Percentiles rank a stretch among this genome's conserved stretches.
Evolutionary conservation across 2,113 vertebrate species (phyloP).

Genomic region (Urocitellus parryii): DNA sequence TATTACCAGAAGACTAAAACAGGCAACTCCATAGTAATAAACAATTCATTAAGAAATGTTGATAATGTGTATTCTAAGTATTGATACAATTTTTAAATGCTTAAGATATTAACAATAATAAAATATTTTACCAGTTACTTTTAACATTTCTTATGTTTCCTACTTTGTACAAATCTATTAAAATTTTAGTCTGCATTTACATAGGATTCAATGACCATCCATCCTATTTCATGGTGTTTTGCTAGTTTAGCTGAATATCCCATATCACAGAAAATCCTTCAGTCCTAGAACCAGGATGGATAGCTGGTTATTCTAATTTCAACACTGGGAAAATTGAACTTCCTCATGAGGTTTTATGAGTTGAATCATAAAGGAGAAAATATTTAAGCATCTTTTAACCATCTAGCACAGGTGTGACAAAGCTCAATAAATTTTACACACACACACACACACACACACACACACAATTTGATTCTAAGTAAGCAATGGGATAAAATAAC

Average conservation of each 20-base stretch:
- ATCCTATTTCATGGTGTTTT: not conserved
- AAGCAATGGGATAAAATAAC: not conserved
- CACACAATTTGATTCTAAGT: not conserved
- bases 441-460: no score
- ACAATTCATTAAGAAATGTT: not conserved
- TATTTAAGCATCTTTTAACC: not conserved
- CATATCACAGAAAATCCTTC: not conserved
- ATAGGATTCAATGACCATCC: not conserved
- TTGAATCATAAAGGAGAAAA: slow-evolving; percentile 3
- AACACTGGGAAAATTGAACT: not conserved
- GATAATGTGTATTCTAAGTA: not conserved
- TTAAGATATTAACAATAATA: not conserved
- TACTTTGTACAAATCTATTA: not conserved
- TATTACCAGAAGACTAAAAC: not conserved
- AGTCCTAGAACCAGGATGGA: not conserved
- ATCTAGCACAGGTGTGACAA: not conserved
- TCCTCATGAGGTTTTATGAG: not conserved
- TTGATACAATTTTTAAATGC: not conserved
- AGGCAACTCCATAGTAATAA: not conserved
- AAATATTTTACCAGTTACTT: not conserved
- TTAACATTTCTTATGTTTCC: not conserved
- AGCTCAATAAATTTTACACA: not conserved
- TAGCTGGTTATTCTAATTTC: not conserved
- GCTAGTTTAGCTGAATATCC: not conserved
- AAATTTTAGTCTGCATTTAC: not conserved